Base-by-base conservation (phyloP, 2,797 vertebrate genomes). In the Danio choprae region DNA sequence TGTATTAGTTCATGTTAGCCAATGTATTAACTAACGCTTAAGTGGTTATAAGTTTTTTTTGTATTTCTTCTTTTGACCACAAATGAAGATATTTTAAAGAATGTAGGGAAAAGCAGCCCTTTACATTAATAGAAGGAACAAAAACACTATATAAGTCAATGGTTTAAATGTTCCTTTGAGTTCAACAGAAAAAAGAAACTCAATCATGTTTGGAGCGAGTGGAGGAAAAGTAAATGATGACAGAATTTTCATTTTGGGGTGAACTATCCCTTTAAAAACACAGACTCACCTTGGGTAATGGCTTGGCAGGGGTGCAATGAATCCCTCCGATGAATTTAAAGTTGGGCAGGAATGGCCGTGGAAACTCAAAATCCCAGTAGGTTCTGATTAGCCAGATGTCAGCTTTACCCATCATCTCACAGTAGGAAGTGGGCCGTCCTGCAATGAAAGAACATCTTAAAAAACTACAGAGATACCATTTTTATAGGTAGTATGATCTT, bases 311-410 rank as follows among this genome's bases (percentile, higher is more conserved):
- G 87, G 90, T 92, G 83, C 96, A 98, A 36, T 98, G 97, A 80
- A 98, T 88, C 69, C 97, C 97, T 83, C 97, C 97, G 18, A 98
- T 91, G 77, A 91, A 97, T 81, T 96, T 94, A 74, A 97, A 97
- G 88, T 97, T 99, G 1, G 95, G 96, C 53, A 96, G 93, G 44
- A 94, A 90, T 62, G 97, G 96, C 7, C 93, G 94, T 56, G 96
- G 96, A 87, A 94, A 98, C 80, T 97, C 96, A 84, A 98, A 94
- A 87, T 98, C 96, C 97, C 97, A 98, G 81, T 96, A 98, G 6
- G 96, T 96, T 78, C 95, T 86, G 0, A 98, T 96, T 79, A 98
- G 84, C 96, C 96, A 98, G 62, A 98, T 93, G 75, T 98, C 97
- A 65, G 95, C 95, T 86, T 91, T 96, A 0, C 96, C 91, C 91